Conservation (phyloP, 2,797 vertebrate genomes). For the Pangasius larnaudii region DNA sequence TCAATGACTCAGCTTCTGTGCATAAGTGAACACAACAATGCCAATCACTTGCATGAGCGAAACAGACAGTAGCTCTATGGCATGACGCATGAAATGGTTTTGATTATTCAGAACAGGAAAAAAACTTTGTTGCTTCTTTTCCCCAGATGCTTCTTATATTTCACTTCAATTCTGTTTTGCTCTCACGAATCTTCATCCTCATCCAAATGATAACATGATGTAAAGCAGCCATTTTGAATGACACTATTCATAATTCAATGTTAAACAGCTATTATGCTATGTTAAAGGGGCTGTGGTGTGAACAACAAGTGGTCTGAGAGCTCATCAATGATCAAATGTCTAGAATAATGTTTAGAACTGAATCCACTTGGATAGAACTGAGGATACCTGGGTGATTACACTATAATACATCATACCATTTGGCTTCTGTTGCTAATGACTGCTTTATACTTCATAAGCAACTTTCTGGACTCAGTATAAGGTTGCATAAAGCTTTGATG, state of each 20-base stretch:
- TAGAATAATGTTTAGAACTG: background rate
- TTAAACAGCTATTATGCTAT: background rate
- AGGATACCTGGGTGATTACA: background rate
- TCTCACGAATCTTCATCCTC: no score
- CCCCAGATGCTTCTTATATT: background rate
- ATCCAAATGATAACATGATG: no score
- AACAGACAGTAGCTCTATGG: background rate
- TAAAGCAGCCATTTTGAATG: no score
- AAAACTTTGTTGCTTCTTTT: background rate
- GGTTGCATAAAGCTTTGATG: background rate
- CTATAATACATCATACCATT: background rate
- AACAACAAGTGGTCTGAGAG: background rate
- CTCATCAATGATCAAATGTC: background rate
- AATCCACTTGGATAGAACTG: background rate
- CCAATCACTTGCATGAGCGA: background rate
- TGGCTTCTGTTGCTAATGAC: background rate
- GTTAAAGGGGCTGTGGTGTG: background rate
- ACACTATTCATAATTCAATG: background rate
- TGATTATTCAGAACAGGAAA: background rate
- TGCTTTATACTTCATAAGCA: background rate
- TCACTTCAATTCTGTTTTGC: background rate
- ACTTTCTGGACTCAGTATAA: background rate
- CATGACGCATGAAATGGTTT: background rate
- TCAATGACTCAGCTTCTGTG: background rate
- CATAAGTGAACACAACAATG: background rate